Evolutionary conservation across 2,113 vertebrate species (phyloP).

Genomic region (Euleptes europaea): DNA sequence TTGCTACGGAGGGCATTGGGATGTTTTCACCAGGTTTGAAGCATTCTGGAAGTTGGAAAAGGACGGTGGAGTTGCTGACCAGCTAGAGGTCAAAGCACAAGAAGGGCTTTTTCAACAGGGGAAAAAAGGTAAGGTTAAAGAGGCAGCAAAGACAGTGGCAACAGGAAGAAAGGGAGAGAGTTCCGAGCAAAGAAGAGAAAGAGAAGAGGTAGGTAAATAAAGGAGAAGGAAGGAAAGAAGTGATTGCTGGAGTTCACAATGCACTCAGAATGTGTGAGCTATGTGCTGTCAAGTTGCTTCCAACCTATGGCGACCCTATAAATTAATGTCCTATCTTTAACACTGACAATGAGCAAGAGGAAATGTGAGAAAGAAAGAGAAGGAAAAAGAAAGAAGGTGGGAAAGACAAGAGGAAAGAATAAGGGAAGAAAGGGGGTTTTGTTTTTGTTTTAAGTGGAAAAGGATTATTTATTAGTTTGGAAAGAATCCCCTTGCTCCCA

Average conservation of each 20-base stretch:
- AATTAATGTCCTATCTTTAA: no score
- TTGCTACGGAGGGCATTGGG: conserved; percentile 18
- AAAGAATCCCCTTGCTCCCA: neutral
- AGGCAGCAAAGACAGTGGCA: neutral
- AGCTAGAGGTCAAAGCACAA: neutral
- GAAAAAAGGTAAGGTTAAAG: neutral
- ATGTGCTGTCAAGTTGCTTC: no score
- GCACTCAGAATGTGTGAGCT: neutral
- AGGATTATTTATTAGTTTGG: no score
- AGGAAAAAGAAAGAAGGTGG: no score
- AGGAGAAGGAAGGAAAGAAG: neutral
- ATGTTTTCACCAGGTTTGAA: neutral
- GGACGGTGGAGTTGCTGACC: no score
- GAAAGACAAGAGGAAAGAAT: no score
- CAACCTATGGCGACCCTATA: no score
- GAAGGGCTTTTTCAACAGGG: neutral
- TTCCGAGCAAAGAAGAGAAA: neutral
- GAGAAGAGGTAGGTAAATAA: neutral
- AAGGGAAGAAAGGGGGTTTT: no score
- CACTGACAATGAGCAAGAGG: no score
- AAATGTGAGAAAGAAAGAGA: no score
- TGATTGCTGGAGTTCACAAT: no score
- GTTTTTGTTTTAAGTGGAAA: no score
- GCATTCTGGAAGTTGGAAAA: neutral
- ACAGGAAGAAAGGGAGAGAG: neutral